These are phyloP conservation scores for Drosophila pandora DNA, from an alignment of 1,140 invertebrate species.

Conservation along the genomic window DNA sequence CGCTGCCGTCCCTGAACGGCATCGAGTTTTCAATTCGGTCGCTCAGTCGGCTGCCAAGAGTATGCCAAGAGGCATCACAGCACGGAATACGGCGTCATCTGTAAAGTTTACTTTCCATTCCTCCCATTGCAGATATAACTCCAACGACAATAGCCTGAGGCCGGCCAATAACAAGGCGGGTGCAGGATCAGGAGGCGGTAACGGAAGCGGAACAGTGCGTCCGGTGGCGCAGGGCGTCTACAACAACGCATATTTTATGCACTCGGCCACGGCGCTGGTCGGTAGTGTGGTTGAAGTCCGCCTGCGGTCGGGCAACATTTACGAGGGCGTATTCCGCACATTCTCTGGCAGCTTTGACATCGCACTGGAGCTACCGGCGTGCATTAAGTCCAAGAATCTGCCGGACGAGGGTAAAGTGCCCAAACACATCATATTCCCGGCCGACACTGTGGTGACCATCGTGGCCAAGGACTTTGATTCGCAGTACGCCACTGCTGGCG, in stretches of 20 bases:
- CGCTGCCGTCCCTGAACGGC: constrained; percentile 50
- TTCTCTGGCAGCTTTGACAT: constrained; percentile 93
- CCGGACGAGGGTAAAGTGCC: constrained; percentile 85
- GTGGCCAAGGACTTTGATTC: constrained; percentile 92
- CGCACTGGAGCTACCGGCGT: constrained; percentile 92
- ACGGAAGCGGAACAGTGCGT: constrained; percentile 82
- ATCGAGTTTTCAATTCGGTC: constrained; percentile 56
- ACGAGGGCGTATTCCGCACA: constrained; percentile 94
- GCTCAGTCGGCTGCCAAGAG: constrained; percentile 3
- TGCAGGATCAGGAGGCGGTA: constrained; percentile 65
- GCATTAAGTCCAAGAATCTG: constrained; percentile 88
- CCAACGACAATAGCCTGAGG: constrained; percentile 70
- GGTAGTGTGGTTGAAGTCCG: constrained; percentile 92
- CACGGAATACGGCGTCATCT: background rate
- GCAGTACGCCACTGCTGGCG: constrained; percentile 93
- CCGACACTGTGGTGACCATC: constrained; percentile 92
- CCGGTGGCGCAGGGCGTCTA: constrained; percentile 91
- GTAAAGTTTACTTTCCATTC: background rate
- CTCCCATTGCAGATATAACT: constrained; percentile 60
- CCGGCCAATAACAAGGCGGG: constrained; percentile 62
- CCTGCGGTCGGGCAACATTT: constrained; percentile 91
- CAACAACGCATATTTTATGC: constrained; percentile 94
- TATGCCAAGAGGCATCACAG: background rate
- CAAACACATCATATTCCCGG: constrained; percentile 94
- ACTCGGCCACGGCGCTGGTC: constrained; percentile 91